Base-by-base conservation (phyloP, 2,888 invertebrate species). In the Drosophila anomalipes region DNA sequence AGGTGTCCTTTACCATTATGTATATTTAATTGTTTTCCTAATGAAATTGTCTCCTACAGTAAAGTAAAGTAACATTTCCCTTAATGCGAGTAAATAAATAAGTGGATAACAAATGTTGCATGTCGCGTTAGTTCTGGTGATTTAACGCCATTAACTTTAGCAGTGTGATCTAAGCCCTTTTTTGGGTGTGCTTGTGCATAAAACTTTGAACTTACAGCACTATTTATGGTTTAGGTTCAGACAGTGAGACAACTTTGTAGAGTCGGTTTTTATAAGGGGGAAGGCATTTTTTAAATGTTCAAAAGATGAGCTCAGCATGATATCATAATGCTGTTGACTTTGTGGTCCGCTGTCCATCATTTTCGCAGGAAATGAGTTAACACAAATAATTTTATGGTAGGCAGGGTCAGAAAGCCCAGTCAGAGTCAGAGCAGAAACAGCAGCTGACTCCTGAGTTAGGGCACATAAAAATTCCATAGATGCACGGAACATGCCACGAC, bases 341-440 rank as follows among this genome's bases (percentile, higher is more conserved):
- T 30, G 39, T 52, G 33, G 56, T 67, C 59, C 56, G 69, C 28
- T 84, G 77, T 84, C 82, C 81, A 62, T 88, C 89, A 83, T 70
- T 68, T 90, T 88, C 79, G 86, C 86, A 90, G 86, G 86, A 86
- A 86, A 86, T 90, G 83, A 90, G 79, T 59, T 88, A 86, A 82
- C 74, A 81, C 47, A 81, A 70, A 70, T 30, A 32, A 49, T 39
- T 72, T 33, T 61, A 52, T 62, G 70, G 64, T 54, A 62, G 66
- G 28, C 60, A 69, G 79, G 67, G 75, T 68, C 79, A 66, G 39
- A 44, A 69, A 54, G 19, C 58, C 41, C 44, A 56, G 56, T 54
- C 39, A 39, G 69, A 70, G 47, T 39, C 35, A 69, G 57, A 47
- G 9, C 26, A 54, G 22, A 6, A 56, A 26, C 37, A 54, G 56